phyloP scores from a whole-genome alignment of 2,888 invertebrate species.

The Synanthedon formicaeformis region DNA sequence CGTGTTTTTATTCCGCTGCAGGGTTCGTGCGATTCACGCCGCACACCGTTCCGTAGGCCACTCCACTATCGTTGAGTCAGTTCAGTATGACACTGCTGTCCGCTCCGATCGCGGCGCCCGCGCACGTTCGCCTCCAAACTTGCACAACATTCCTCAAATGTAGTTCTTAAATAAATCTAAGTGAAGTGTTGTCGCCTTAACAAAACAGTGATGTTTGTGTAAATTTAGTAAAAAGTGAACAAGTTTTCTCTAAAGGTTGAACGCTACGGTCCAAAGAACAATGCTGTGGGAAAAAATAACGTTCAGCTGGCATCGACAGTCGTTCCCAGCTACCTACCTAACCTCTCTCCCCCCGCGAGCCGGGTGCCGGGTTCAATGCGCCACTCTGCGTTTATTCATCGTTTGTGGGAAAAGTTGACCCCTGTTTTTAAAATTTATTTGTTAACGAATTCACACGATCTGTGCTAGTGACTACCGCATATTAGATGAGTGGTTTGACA shows the following conservation, averaged over 20 bases:
- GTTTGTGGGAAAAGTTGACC: constrained; percentile 72
- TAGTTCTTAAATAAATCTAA: constrained; percentile 43
- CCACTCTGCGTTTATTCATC: constrained; percentile 69
- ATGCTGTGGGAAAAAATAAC: constrained; percentile 73
- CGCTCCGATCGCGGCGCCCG: constrained; percentile 61
- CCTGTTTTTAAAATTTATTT: constrained; percentile 58
- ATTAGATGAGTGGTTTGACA: constrained; percentile 21
- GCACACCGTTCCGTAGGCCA: constrained; percentile 36
- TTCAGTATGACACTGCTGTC: constrained; percentile 51
- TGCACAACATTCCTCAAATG: constrained; percentile 43
- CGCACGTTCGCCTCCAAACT: constrained; percentile 33
- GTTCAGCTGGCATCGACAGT: constrained; percentile 69
- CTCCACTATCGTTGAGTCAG: constrained; percentile 8
- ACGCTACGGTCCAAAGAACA: constrained; percentile 67
- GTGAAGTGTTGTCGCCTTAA: constrained; percentile 34
- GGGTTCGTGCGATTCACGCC: constrained; percentile 59
- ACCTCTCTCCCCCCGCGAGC: constrained; percentile 59
- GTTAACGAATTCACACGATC: constrained; percentile 68
- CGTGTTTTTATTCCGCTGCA: constrained; percentile 40
- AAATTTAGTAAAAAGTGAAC: constrained; percentile 34
- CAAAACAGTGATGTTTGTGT: constrained; percentile 27
- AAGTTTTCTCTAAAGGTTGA: constrained; percentile 34
- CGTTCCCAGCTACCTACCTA: constrained; percentile 68
- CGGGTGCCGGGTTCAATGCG: constrained; percentile 69
- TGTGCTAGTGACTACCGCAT: constrained; percentile 44